Base-by-base conservation (phyloP, 2,797 vertebrate species). In the Scleropages formosus region DNA sequence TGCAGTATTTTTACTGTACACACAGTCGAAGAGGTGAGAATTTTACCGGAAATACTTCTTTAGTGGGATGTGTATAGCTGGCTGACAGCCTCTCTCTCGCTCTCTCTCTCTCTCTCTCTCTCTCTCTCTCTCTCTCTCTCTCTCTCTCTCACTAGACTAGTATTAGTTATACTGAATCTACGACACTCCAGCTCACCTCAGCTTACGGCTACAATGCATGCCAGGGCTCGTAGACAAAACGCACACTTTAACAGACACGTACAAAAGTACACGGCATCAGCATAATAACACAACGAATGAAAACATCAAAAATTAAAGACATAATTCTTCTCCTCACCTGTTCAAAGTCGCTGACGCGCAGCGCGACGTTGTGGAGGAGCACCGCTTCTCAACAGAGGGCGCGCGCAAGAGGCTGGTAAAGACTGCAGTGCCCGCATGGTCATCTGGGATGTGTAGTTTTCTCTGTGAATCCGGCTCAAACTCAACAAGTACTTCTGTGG, bases 391-490 rank as follows among this genome's bases (percentile, higher is more conserved):
- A 73, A 79, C 84, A 90, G 92, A 81, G 83, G 91, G 91, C 79
- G 91, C 90, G 73, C 80, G 87, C 39, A 62, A 72, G 65, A 87
- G 88, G 85, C 84, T n/a, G 31, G n/a, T 60, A 56, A 22, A 12
- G 39, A 72, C 71, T 78, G 89, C 90, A 90, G 87, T 88, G 83
- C 51, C 69, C 75, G 0, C 0, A 7, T 6, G 64, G 87, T 1
- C 8, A 75, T 80, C 73, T 91, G 91, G 91, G 90, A 81, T 78
- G 53, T 82, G 89, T 78, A 84, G 89, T 88, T 31, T 64, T 78
- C 74, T 78, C 4, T 15, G n/a, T n/a, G 2, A 6, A 9, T 20
- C 16, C 72, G 39, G 20, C 61, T 22, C 9, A 31, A 4, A 4
- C 1, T 27, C 26, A n/a, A 10, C 31, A 12, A 61, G 31, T 3